A percentile compares a stretch with the other conserved stretches of the same genome.
These are phyloP conservation scores for Drosophila setosimentum DNA, from an alignment of 2,888 invertebrate species.

Conservation along the genomic window DNA sequence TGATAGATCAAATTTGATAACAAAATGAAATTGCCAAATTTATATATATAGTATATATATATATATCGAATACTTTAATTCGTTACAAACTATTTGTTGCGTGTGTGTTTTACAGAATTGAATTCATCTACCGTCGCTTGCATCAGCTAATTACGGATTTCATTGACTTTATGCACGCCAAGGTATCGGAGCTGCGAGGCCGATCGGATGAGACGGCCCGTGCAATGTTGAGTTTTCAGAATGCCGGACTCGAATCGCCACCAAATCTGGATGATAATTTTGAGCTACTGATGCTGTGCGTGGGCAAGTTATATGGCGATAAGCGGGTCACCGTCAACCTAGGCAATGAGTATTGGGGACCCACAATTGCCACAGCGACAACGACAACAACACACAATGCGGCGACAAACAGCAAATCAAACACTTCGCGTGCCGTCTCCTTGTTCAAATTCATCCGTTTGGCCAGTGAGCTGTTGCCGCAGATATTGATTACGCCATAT, in stretches of 20 bases:
- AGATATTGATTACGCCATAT: constrained; percentile 94
- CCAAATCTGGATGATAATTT: constrained; percentile 91
- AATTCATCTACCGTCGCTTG: constrained; percentile 93
- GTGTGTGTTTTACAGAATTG: constrained; percentile 86
- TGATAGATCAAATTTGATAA: no score
- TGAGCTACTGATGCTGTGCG: constrained; percentile 92
- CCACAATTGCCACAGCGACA: constrained; percentile 68
- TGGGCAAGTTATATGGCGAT: constrained; percentile 91
- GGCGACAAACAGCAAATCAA: constrained; percentile 11
- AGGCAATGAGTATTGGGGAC: constrained; percentile 92
- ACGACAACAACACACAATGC: neutral
- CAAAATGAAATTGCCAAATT: no score
- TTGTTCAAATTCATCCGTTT: constrained; percentile 96
- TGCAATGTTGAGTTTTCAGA: constrained; percentile 90
- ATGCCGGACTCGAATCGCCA: constrained; percentile 92
- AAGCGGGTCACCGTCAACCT: constrained; percentile 90
- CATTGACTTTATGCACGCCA: constrained; percentile 96
- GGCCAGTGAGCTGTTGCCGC: constrained; percentile 94
- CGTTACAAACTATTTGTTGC: neutral
- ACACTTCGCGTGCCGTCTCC: constrained; percentile 90
- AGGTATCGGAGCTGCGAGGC: constrained; percentile 92
- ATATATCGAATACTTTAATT: no score
- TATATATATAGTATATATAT: no score
- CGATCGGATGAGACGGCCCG: constrained; percentile 95
- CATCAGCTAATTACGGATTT: constrained; percentile 96